These are phyloP conservation scores for Drosophila oshimai DNA, from an alignment of 1,140 invertebrate species.

Conservation along the genomic window DNA sequence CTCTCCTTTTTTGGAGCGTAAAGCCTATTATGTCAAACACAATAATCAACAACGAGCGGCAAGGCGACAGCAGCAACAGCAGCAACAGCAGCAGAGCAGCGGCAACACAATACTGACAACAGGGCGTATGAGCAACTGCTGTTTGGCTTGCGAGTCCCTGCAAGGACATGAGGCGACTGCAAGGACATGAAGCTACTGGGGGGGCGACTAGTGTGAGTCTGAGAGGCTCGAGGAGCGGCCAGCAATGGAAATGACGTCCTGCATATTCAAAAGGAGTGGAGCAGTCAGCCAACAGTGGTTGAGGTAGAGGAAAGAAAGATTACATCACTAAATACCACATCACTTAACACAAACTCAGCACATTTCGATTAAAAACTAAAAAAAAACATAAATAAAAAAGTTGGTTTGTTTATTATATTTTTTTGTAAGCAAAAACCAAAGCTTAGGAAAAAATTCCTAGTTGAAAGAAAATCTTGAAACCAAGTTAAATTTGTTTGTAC, in stretches of 20 bases:
- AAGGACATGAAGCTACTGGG: slow-evolving; percentile 6
- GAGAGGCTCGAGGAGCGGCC: slow-evolving; percentile 11
- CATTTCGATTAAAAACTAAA: too few relatives aligned
- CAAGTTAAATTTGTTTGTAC: too few relatives aligned
- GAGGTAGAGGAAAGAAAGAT: too few relatives aligned
- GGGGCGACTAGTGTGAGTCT: not conserved
- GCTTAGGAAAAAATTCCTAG: too few relatives aligned
- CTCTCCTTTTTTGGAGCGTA: slow-evolving; percentile 72
- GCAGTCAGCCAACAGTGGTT: slow-evolving; percentile 8
- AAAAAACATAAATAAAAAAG: too few relatives aligned
- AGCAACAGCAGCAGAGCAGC: slow-evolving; percentile 5
- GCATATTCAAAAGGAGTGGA: slow-evolving; percentile 64
- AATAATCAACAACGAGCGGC: slow-evolving; percentile 75
- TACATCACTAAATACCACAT: too few relatives aligned
- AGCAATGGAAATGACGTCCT: slow-evolving; percentile 61
- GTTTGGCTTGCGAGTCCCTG: not conserved
- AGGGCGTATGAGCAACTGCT: slow-evolving; percentile 61
- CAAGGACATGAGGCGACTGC: slow-evolving; percentile 2
- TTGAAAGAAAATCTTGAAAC: too few relatives aligned
- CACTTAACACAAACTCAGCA: too few relatives aligned
- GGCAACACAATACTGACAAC: slow-evolving; percentile 56
- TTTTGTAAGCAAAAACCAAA: too few relatives aligned
- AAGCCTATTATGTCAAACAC: slow-evolving; percentile 82
- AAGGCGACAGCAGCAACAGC: slow-evolving; percentile 34
- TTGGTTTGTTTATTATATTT: too few relatives aligned